Base-by-base conservation (phyloP, 2,888 invertebrate species). In the Eilema caniola region DNA sequence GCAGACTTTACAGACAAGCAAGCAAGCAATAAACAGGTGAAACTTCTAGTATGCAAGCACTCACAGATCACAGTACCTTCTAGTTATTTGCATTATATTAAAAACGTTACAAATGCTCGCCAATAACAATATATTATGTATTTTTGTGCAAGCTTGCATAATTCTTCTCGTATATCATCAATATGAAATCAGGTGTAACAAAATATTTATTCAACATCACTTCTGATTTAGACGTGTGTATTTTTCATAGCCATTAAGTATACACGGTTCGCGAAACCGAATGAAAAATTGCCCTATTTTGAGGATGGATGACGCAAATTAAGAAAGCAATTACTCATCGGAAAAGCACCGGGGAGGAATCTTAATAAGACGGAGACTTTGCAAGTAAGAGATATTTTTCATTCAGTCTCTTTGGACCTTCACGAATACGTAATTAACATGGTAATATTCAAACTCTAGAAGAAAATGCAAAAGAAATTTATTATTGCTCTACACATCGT, bases 321-420 rank as follows among this genome's bases (percentile, higher is more conserved):
- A 95, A 95, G 95, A 93, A 92, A 93, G 95, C 94, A 95, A 95
- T 95, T 94, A 94, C 95, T 95, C 95, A 95, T 95, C 94, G 91
- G 88, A 88, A 89, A 91, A 88, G 90, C 87, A 92, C 94, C 89
- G 90, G 93, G 93, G 93, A 86, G 91, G 94, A 93, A 95, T 95
- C 93, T 91, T 95, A 95, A 95, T 95, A 93, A 93, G 94, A 92
- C 56, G 81, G 89, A 90, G 87, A 91, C 89, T 90, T 89, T 89
- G 89, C 53, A 66, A 82, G 87, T 80, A 81, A 85, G 88, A 90
- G 90, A 88, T 89, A 93, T 94, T 93, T 93, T 92, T 93, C 93
- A 93, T 92, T 90, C 88, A 88, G 84, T 88, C 86, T 89, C 89
- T 79, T 89, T 85, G 88, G 90, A 88, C 89, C 88, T 88, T 86